Evolutionary conservation across 2,888 invertebrate genomes (phyloP).

Genomic region (Cephus pygmeus): DNA sequence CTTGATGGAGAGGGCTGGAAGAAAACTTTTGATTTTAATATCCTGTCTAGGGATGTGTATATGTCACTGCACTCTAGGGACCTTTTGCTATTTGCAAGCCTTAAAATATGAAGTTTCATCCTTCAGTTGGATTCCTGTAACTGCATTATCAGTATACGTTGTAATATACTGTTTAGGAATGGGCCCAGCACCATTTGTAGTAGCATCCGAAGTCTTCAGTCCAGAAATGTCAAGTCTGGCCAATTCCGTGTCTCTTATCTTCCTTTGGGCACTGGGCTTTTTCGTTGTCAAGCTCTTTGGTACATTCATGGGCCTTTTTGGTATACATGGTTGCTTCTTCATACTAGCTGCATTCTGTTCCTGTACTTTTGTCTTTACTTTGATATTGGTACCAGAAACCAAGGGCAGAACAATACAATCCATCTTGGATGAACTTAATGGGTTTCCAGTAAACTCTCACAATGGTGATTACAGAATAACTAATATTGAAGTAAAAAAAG

Average conservation of each 20-base stretch:
- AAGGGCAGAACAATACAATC: conserved; percentile 55
- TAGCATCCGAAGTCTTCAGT: conserved; percentile 68
- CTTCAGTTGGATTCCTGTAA: conserved; percentile 68
- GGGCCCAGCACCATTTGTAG: conserved; percentile 68
- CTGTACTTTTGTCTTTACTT: conserved; percentile 42
- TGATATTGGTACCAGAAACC: conserved; percentile 54
- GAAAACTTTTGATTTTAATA: conserved; percentile 67
- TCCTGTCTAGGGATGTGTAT: conserved; percentile 62
- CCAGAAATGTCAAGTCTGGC: conserved; percentile 48
- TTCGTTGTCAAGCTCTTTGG: conserved; percentile 52
- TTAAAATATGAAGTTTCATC: conserved; percentile 45
- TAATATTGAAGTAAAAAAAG: conserved; percentile 25
- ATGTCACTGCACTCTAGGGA: conserved; percentile 55
- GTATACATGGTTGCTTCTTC: conserved; percentile 56
- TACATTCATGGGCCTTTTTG: conserved; percentile 37
- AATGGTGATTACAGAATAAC: conserved; percentile 25
- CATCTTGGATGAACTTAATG: conserved; percentile 54
- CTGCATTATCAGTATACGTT: conserved; percentile 68
- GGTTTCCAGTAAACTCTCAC: conserved; percentile 26
- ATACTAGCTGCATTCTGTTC: conserved; percentile 47
- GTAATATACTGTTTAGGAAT: conserved; percentile 69
- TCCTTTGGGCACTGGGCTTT: conserved; percentile 53
- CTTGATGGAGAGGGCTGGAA: conserved; percentile 72
- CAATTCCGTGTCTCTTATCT: conserved; percentile 39
- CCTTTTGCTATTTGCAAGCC: conserved; percentile 56